Evolutionary conservation across 2,113 vertebrate genomes (phyloP).

Genomic region (Nyctereutes procyonoides): DNA sequence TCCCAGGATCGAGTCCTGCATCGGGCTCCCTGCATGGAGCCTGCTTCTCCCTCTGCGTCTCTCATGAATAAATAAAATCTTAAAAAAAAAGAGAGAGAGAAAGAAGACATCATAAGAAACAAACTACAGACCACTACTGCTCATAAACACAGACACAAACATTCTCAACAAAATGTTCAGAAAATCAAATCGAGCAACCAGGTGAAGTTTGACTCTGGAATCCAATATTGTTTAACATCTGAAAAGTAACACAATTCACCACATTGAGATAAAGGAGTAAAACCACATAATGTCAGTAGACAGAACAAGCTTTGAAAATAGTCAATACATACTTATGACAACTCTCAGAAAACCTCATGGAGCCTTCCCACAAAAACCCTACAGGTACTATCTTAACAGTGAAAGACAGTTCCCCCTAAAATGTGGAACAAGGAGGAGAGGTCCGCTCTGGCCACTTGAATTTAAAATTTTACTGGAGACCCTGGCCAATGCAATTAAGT

Average conservation of each 20-base stretch:
- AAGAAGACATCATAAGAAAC: not conserved
- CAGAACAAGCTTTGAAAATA: not conserved
- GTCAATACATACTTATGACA: not conserved
- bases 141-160: not conserved
- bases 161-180: not conserved
- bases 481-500: not conserved
- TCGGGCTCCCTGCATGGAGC: too few species aligned
- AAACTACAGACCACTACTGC: not conserved
- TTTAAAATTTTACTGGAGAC: not conserved
- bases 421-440: not conserved
- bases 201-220: not conserved
- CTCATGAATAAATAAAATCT: too few species aligned
- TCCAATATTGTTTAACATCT: not conserved
- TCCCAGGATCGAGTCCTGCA: too few species aligned
- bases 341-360: not conserved
- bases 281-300: not conserved
- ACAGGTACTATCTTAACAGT: not conserved
- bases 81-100: not conserved
- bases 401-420: not conserved
- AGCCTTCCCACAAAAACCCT: not conserved
- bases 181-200: not conserved
- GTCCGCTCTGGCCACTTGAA: not conserved
- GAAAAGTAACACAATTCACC: not conserved
- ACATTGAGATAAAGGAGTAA: not conserved
- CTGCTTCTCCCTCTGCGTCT: too few species aligned